A percentile compares a stretch with the other conserved stretches of the same genome.
Evolutionary conservation across 2,797 vertebrate genomes (phyloP).

Genomic region (Saxicola maurus): DNA sequence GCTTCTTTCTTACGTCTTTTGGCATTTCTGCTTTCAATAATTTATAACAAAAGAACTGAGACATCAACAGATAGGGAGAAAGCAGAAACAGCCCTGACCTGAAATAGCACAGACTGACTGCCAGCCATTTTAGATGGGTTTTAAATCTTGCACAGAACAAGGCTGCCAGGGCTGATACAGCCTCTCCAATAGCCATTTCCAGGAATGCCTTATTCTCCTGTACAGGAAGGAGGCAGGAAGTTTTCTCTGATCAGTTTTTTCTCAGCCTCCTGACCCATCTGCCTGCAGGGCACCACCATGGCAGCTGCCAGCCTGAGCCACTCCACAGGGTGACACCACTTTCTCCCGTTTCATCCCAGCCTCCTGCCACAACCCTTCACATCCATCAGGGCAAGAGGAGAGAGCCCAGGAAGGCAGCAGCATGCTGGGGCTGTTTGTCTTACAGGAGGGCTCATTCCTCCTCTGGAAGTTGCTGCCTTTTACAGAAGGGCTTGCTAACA

Average conservation of each 20-base stretch:
- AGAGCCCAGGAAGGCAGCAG: background rate
- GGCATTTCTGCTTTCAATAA: background rate
- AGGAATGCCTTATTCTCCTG: background rate
- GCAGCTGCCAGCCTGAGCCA: background rate
- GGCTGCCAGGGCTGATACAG: background rate
- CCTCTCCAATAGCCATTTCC: background rate
- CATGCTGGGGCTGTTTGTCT: fast-evolving
- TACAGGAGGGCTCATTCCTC: background rate
- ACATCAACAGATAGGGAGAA: background rate
- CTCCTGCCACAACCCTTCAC: background rate
- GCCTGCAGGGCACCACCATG: background rate
- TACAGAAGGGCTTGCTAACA: background rate
- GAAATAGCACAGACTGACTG: background rate
- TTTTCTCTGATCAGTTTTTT: background rate
- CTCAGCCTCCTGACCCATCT: background rate
- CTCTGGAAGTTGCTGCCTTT: background rate
- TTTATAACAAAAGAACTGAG: background rate
- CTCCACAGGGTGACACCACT: background rate
- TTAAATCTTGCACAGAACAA: background rate
- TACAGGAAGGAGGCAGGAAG: background rate
- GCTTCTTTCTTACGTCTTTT: background rate
- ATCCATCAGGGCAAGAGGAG: too few species aligned
- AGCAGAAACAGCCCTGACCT: background rate
- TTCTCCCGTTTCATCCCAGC: background rate
- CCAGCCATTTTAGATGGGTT: constrained; percentile 3